Evolutionary conservation across 2,797 vertebrate genomes (phyloP).

Genomic region (Heterohyrax brucei): DNA sequence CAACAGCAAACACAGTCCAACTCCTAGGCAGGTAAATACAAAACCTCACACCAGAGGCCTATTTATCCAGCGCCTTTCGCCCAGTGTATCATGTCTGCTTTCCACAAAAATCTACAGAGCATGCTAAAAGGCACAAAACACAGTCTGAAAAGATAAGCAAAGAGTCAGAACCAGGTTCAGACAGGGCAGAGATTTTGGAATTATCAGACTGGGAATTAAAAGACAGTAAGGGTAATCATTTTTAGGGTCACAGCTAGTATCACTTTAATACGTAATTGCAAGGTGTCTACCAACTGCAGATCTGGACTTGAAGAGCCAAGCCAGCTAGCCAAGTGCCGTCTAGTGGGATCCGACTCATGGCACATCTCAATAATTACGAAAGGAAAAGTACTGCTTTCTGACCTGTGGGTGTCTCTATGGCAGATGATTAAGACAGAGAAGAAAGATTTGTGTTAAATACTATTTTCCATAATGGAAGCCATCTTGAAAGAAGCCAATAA

Average conservation of each 20-base stretch:
- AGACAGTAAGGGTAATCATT: not conserved
- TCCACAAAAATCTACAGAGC: not conserved
- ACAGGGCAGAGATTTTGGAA: not conserved
- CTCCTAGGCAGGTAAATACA: not conserved
- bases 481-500: slow-evolving; percentile 19
- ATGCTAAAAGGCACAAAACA: not conserved
- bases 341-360: not conserved
- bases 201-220: not conserved
- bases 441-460: not conserved
- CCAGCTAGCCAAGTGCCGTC: no score
- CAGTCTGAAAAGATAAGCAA: not conserved
- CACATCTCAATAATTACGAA: not conserved
- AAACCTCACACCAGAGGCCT: not conserved
- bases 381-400: not conserved
- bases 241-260: slow-evolving; percentile 3
- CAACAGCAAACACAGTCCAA: not conserved
- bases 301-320: slow-evolving; percentile 11
- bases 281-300: not conserved
- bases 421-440: not conserved
- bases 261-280: not conserved
- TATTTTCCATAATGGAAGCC: not conserved
- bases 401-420: not conserved
- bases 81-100: no score
- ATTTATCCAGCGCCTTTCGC: not conserved
- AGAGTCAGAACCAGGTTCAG: not conserved